phyloP scores from a whole-genome alignment of 2,797 vertebrate genomes.

The Pteropus rufus region DNA sequence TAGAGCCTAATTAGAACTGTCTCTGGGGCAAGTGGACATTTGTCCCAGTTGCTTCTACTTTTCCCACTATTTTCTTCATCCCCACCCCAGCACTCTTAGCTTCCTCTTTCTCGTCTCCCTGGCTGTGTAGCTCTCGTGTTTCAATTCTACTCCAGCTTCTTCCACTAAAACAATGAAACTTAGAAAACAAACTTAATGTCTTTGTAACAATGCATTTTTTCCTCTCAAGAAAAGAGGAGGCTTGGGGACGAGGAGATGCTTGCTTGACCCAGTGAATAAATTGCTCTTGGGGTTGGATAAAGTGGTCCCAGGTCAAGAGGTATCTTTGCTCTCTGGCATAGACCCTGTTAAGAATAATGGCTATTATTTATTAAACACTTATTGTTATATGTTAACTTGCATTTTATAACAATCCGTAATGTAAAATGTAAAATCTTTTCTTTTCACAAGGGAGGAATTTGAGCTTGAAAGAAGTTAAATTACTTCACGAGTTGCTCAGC shows the following conservation, averaged over 20 bases:
- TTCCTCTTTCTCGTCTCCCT: background rate
- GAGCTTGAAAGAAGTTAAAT: background rate
- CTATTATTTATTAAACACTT: background rate
- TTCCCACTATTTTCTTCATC: background rate
- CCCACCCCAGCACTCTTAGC: rapidly evolving
- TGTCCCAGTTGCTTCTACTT: background rate
- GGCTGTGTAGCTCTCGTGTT: background rate
- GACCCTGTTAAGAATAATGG: background rate
- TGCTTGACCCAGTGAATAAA: background rate
- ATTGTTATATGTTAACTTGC: background rate
- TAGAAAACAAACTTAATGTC: background rate
- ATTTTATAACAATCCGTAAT: background rate
- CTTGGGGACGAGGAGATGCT: background rate
- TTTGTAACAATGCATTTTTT: background rate
- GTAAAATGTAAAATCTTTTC: background rate
- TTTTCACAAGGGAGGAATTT: background rate
- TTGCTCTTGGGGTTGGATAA: background rate
- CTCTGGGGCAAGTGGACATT: background rate
- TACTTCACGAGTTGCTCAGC: background rate
- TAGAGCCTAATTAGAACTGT: background rate
- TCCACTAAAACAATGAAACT: background rate
- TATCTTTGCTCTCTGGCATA: background rate
- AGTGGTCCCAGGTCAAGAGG: too few species aligned
- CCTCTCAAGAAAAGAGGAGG: background rate
- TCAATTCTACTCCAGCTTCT: background rate